phyloP scores from a whole-genome alignment of 2,888 invertebrate species.

The Eumacrocentrus americanus region DNA sequence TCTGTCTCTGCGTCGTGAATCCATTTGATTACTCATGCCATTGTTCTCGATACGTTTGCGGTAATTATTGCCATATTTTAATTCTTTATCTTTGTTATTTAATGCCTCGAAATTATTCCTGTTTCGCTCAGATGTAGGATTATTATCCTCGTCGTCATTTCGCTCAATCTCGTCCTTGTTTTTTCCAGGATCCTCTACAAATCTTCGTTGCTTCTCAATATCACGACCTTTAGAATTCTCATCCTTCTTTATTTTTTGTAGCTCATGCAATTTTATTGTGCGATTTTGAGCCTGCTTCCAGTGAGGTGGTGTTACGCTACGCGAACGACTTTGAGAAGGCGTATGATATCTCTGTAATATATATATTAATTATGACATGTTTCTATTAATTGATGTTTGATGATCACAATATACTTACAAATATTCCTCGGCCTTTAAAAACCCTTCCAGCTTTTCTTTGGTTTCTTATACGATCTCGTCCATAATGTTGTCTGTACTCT shows the following conservation, averaged over 20 bases:
- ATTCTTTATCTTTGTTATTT: constrained; percentile 20
- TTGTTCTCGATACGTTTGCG: constrained; percentile 34
- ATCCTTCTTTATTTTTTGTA: constrained; percentile 64
- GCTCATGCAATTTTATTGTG: constrained; percentile 80
- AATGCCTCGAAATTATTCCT: constrained; percentile 35
- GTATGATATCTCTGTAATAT: constrained; percentile 79
- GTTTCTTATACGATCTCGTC: constrained; percentile 57
- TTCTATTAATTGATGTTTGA: background rate
- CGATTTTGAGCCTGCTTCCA: constrained; percentile 90
- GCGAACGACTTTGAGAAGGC: constrained; percentile 80
- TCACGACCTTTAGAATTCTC: constrained; percentile 64
- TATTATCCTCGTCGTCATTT: constrained; percentile 32
- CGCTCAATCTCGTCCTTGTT: constrained; percentile 38
- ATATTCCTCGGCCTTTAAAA: constrained; percentile 90
- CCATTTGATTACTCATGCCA: constrained; percentile 37
- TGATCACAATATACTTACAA: constrained; percentile 74
- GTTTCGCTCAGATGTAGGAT: constrained; percentile 35
- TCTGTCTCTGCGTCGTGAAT: constrained; percentile 38
- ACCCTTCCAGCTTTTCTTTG: constrained; percentile 75
- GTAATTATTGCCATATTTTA: background rate
- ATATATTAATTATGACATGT: background rate
- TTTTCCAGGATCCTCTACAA: constrained; percentile 60
- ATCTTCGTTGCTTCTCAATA: constrained; percentile 63
- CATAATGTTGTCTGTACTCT: constrained; percentile 52
- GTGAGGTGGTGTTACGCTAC: constrained; percentile 91